A percentile compares a stretch with the other conserved stretches of the same genome.
Evolutionary conservation across 2,888 invertebrate species (phyloP).

Genomic region (Dryomyza anilis): DNA sequence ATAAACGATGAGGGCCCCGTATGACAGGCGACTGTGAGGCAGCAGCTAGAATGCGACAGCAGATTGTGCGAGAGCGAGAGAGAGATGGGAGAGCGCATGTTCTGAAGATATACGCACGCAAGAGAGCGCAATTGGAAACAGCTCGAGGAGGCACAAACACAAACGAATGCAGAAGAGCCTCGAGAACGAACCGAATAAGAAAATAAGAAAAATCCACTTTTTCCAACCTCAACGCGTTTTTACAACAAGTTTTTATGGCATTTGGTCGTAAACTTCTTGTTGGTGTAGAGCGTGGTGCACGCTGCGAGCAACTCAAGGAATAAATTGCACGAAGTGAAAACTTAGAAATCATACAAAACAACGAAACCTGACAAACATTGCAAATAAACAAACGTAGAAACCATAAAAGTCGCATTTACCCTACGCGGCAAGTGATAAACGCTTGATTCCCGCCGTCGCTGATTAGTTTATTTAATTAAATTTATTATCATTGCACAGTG

Average conservation of each 20-base stretch:
- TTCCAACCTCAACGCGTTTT: slow-evolving; percentile 52
- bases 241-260: slow-evolving; percentile 62
- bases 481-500: background rate
- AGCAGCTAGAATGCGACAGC: background rate
- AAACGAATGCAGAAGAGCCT: background rate
- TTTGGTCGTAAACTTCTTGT: slow-evolving; percentile 62
- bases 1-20: background rate
- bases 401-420: slow-evolving; percentile 8
- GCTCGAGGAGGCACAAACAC: background rate
- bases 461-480: slow-evolving; percentile 6
- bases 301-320: slow-evolving; percentile 21
- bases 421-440: slow-evolving; percentile 6
- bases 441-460: background rate
- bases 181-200: background rate
- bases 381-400: no score
- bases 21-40: background rate
- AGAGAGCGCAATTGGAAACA: background rate
- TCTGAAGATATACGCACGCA: no score
- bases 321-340: background rate
- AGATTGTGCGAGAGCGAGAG: background rate
- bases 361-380: slow-evolving; percentile 4
- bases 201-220: slow-evolving; percentile 30
- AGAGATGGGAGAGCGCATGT: background rate
- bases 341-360: background rate
- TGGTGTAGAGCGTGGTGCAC: slow-evolving; percentile 48